A percentile compares a stretch with the other conserved stretches of the same genome.
phyloP scores from a whole-genome alignment of 2,797 vertebrate genomes.

The Amniataba percoides region DNA sequence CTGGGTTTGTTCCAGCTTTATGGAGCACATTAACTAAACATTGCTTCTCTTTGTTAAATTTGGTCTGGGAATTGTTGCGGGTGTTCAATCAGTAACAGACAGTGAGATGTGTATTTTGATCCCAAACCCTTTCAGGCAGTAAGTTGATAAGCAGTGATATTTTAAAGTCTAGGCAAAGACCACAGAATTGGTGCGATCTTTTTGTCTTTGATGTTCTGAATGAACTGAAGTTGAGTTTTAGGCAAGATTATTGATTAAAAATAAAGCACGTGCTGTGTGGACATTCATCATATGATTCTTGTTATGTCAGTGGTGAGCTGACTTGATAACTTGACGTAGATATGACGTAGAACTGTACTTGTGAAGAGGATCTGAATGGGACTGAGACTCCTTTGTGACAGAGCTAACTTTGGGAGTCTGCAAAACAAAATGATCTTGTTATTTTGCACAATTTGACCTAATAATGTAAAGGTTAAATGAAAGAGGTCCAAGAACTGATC shows the following conservation, averaged over 20 bases:
- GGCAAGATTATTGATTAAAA: too few species aligned
- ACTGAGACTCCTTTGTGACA: not conserved
- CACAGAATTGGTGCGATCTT: not conserved
- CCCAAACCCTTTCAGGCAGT: too few species aligned
- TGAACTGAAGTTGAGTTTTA: not conserved
- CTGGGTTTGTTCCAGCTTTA: not conserved
- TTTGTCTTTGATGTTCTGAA: conserved; percentile 2
- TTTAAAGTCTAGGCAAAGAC: not conserved
- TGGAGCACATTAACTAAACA: conserved; percentile 7
- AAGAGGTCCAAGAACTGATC: not conserved
- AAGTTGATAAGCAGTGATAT: too few species aligned
- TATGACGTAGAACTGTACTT: too few species aligned
- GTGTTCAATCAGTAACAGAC: too few species aligned
- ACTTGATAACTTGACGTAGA: too few species aligned
- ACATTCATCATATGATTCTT: too few species aligned
- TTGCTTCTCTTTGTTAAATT: conserved; percentile 9
- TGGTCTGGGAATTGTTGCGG: not conserved
- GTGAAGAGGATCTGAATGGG: not conserved
- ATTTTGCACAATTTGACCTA: not conserved
- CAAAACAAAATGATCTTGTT: not conserved
- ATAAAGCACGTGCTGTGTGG: too few species aligned
- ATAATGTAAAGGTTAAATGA: not conserved
- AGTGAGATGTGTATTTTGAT: too few species aligned
- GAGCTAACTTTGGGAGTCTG: not conserved
- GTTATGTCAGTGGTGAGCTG: too few species aligned